Conservation (phyloP, 2,797 vertebrate species). For the Eulemur albifrons region DNA sequence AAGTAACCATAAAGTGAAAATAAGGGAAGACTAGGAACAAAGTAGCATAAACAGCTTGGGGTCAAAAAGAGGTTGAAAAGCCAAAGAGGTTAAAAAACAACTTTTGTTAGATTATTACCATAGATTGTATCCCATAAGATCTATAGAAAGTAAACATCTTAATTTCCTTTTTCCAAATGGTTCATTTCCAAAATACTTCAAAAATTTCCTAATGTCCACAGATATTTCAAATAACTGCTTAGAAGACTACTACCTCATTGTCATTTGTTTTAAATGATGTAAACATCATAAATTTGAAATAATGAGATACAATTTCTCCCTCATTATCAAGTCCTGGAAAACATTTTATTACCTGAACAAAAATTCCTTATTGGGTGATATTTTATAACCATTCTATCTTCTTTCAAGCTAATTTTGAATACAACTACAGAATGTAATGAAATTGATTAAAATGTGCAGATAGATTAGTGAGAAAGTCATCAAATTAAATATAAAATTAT, state of each 20-base stretch:
- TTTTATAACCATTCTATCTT: neutral
- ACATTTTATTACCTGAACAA: neutral
- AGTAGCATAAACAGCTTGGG: neutral
- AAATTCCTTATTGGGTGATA: neutral
- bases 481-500: neutral
- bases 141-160: neutral
- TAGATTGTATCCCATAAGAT: neutral
- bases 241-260: neutral
- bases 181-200: neutral
- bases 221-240: conserved; percentile 15
- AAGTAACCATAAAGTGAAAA: conserved; percentile 9
- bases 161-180: neutral
- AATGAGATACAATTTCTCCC: neutral
- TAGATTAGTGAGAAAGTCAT: neutral
- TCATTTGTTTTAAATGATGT: neutral
- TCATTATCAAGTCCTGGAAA: neutral
- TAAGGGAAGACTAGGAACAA: neutral
- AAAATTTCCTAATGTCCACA: neutral
- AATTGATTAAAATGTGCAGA: neutral
- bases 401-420: conserved; percentile 19
- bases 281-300: neutral
- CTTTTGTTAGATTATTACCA: neutral
- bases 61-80: conserved; percentile 21
- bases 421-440: neutral
- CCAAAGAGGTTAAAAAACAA: neutral